phyloP scores from a whole-genome alignment of 2,797 vertebrate genomes.

The Sphenodon punctatus region DNA sequence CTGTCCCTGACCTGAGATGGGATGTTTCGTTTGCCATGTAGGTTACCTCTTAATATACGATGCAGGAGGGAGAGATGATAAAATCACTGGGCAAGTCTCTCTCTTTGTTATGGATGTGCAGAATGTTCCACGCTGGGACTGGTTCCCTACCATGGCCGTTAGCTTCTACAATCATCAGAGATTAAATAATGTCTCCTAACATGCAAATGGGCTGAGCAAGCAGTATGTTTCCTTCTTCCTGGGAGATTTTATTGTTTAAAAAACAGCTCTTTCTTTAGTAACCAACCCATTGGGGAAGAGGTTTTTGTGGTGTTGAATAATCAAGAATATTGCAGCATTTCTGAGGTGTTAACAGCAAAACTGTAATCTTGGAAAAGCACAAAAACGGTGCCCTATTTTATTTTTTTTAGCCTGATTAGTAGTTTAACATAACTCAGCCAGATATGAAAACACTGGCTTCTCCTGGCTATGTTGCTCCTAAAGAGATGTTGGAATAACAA shows the following conservation, averaged over 20 bases:
- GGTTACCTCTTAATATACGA: too few species aligned
- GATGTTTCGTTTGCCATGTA: too few species aligned
- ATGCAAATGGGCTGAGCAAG: neutral
- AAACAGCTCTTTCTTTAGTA: too few species aligned
- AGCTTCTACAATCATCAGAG: too few species aligned
- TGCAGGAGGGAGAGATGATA: too few species aligned
- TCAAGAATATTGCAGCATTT: neutral
- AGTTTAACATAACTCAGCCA: neutral
- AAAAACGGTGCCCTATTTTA: neutral
- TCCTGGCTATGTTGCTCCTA: neutral
- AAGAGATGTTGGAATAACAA: neutral
- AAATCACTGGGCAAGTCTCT: too few species aligned
- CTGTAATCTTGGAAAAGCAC: neutral
- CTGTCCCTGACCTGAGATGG: too few species aligned
- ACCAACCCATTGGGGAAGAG: neutral
- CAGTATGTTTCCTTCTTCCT: neutral
- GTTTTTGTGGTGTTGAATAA: neutral
- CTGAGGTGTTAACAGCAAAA: neutral
- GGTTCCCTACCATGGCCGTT: too few species aligned
- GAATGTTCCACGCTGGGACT: too few species aligned
- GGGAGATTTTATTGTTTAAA: too few species aligned
- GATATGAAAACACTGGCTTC: neutral
- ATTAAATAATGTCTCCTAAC: neutral
- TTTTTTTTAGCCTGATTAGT: neutral
- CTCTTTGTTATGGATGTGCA: too few species aligned